Conservation (phyloP, 1,140 invertebrate genomes). For the Tetragnatha versicolor region DNA sequence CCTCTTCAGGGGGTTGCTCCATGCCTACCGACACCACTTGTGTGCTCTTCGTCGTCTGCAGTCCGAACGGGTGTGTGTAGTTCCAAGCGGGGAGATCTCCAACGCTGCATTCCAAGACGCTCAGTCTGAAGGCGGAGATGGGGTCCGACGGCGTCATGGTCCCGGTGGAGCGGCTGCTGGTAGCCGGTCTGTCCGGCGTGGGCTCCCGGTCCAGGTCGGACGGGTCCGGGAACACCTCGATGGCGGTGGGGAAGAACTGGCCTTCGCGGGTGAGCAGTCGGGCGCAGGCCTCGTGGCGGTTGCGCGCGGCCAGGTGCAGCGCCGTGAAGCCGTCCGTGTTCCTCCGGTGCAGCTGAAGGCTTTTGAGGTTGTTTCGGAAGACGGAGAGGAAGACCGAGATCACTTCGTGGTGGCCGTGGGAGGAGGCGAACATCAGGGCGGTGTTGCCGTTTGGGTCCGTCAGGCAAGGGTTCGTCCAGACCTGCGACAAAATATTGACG, state of each 20-base stretch:
- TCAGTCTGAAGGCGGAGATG: neutral
- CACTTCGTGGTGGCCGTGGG: conserved; percentile 48
- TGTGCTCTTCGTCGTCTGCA: conserved; percentile 36
- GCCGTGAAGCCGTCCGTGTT: conserved; percentile 56
- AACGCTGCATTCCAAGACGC: conserved; percentile 38
- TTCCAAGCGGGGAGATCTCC: conserved; percentile 25
- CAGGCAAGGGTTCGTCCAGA: conserved; percentile 54
- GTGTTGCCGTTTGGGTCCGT: conserved; percentile 60
- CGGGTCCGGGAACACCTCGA: conserved; percentile 42
- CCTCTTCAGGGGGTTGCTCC: neutral
- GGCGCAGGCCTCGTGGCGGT: conserved; percentile 39
- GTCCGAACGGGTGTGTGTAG: conserved; percentile 38
- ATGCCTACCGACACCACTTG: conserved; percentile 30
- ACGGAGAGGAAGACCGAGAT: conserved; percentile 44
- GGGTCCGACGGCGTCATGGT: conserved; percentile 32
- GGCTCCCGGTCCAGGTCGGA: conserved; percentile 40
- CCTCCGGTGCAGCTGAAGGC: conserved; percentile 27
- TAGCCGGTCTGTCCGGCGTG: conserved; percentile 10
- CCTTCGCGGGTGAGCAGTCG: conserved; percentile 41
- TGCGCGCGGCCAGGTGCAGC: conserved; percentile 36
- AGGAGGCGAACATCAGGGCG: conserved; percentile 57
- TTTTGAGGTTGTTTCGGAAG: conserved; percentile 18
- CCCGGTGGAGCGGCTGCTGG: conserved; percentile 4
- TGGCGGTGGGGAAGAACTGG: conserved; percentile 35
- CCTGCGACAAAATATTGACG: no score